phyloP scores from a whole-genome alignment of 2,888 invertebrate species.

The Macrostomum cliftonense region DNA sequence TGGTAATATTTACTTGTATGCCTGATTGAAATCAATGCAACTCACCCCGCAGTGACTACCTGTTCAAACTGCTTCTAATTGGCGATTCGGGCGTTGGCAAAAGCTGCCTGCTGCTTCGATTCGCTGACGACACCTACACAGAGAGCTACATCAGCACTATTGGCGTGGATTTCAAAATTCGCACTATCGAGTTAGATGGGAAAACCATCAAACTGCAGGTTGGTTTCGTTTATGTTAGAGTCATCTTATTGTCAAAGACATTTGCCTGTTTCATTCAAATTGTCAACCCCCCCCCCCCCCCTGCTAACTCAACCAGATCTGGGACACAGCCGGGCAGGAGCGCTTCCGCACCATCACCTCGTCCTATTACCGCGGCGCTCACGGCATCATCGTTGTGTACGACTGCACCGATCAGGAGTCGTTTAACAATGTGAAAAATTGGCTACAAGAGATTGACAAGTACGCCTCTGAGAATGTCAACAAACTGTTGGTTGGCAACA shows the following conservation, averaged over 20 bases:
- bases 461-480: conserved; percentile 99
- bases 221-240: no score
- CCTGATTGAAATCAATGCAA: no score
- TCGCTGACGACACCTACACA: conserved; percentile 14
- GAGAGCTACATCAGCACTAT: no score
- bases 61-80: conserved; percentile 91
- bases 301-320: conserved; percentile 52
- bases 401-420: conserved; percentile 98
- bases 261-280: no score
- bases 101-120: conserved; percentile 31
- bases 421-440: conserved; percentile 97
- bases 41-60: conserved; percentile 60
- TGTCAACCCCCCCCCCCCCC: no score
- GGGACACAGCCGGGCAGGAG: conserved; percentile 96
- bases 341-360: conserved; percentile 96
- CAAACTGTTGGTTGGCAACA: conserved; percentile 95
- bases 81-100: conserved; percentile 97
- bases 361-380: conserved; percentile 95
- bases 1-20: no score
- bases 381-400: conserved; percentile 98
- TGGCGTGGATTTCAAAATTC: conserved; percentile 52
- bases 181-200: conserved; percentile 92
- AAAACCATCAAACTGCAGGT: conserved; percentile 84
- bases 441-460: conserved; percentile 98
- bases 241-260: no score